Conservation (phyloP, 2,113 vertebrate species). For the Gobio gobio region DNA sequence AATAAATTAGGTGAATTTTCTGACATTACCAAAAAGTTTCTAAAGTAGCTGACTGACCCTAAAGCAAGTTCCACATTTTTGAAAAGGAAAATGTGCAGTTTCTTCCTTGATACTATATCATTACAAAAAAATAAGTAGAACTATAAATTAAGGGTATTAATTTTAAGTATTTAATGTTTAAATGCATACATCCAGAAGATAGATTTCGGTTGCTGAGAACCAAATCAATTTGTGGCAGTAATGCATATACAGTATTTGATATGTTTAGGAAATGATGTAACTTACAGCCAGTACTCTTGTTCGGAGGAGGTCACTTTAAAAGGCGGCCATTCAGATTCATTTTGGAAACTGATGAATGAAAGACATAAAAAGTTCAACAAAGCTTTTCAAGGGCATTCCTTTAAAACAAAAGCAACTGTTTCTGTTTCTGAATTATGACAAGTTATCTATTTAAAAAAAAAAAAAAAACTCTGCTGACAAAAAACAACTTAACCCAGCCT, state of each 20-base stretch:
- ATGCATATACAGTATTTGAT: slow-evolving; percentile 6
- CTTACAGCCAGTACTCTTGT: slow-evolving; percentile 76
- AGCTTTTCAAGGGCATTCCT: background rate
- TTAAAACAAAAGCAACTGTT: slow-evolving; percentile 1
- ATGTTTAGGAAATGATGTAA: background rate
- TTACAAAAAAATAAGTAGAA: too few relatives aligned
- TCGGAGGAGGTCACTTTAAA: slow-evolving; percentile 49
- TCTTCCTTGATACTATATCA: too few relatives aligned
- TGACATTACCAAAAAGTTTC: background rate
- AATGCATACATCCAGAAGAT: too few relatives aligned
- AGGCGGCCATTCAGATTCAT: rapidly evolving
- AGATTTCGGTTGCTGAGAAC: too few relatives aligned
- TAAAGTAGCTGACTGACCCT: background rate
- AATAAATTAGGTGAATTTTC: background rate
- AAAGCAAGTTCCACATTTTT: background rate
- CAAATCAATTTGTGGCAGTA: background rate
- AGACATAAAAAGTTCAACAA: slow-evolving; percentile 15
- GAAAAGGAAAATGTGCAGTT: background rate
- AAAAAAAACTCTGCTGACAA: too few relatives aligned
- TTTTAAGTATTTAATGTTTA: too few relatives aligned
- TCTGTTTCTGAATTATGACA: background rate
- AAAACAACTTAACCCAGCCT: background rate
- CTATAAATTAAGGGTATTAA: too few relatives aligned
- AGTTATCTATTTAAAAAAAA: background rate
- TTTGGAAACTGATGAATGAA: slow-evolving; percentile 42